A percentile compares a stretch with the other conserved stretches of the same genome.
These are phyloP conservation scores for Lithobates pipiens DNA, from an alignment of 2,797 vertebrate genomes.

Conservation along the genomic window DNA sequence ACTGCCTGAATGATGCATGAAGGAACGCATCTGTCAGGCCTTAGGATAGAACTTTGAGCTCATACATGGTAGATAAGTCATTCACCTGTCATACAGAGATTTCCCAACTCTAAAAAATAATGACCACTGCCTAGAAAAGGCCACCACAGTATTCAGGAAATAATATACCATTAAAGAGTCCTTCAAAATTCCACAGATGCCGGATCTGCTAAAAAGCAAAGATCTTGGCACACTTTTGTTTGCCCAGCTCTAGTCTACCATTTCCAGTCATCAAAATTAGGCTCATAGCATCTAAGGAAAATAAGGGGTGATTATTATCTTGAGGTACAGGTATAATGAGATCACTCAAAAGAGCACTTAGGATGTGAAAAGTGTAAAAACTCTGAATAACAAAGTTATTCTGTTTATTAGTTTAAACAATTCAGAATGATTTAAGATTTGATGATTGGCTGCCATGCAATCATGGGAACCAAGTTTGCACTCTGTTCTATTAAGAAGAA, in stretches of 20 bases:
- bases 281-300: background rate
- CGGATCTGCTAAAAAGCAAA: background rate
- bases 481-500: too few species aligned
- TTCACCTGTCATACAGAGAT: background rate
- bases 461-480: too few species aligned
- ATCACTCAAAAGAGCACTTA: too few species aligned
- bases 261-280: background rate
- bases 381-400: too few species aligned
- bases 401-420: background rate
- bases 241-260: background rate
- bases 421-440: too few species aligned
- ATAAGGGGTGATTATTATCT: background rate
- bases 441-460: too few species aligned
- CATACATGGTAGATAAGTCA: background rate
- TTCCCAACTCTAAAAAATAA: background rate
- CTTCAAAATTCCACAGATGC: background rate
- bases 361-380: background rate
- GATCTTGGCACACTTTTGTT: background rate
- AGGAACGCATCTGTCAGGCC: constrained; percentile 1
- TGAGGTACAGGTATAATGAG: too few species aligned
- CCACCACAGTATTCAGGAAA: background rate
- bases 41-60: background rate
- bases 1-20: constrained; percentile 15
- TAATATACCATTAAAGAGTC: too few species aligned
- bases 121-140: too few species aligned